Conservation (phyloP, 1,140 invertebrate genomes). For the Octopus bimaculoides region DNA sequence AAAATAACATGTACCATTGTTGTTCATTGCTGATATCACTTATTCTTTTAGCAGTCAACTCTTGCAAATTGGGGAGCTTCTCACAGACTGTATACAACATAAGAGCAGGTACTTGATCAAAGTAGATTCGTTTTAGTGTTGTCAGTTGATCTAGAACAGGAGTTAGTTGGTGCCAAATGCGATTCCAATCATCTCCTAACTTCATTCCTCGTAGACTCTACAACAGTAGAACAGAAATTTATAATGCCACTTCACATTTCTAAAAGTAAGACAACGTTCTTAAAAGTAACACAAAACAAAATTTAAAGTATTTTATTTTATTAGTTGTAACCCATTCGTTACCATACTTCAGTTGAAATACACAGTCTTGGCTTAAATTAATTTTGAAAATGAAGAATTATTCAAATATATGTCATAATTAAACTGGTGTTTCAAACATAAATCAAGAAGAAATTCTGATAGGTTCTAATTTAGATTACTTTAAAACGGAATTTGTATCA, state of each 20-base stretch:
- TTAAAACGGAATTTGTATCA: no score
- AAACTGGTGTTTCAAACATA: no score
- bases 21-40: constrained; percentile 30
- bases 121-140: constrained; percentile 29
- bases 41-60: constrained; percentile 34
- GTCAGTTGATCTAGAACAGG: constrained; percentile 27
- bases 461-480: no score
- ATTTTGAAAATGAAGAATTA: no score
- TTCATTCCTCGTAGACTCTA: constrained; percentile 31
- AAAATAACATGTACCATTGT: constrained; percentile 27
- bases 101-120: constrained; percentile 37
- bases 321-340: no score
- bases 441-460: no score
- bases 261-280: not conserved
- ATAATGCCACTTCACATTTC: not conserved
- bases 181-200: constrained; percentile 28
- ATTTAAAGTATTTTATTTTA: not conserved
- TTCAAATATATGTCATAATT: no score
- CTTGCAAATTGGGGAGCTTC: constrained; percentile 32
- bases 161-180: constrained; percentile 35
- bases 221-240: not conserved
- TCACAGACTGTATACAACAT: constrained; percentile 36
- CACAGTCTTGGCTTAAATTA: no score
- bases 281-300: not conserved
- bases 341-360: no score